Evolutionary conservation across 2,113 vertebrate species (phyloP).

Genomic region (Aegithalos caudatus): DNA sequence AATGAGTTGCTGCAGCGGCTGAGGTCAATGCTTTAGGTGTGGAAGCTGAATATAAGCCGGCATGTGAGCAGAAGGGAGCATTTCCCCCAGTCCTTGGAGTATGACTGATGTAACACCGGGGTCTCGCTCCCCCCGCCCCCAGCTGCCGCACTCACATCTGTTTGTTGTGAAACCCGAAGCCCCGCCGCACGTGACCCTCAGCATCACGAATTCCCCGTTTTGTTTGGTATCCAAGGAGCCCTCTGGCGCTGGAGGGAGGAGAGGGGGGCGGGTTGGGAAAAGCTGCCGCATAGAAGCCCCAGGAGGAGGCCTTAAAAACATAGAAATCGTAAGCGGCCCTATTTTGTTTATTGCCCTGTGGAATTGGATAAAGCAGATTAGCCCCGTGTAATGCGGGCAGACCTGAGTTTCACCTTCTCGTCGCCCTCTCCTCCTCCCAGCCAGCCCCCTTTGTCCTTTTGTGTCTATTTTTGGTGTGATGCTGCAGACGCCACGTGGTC

Average conservation of each 20-base stretch:
- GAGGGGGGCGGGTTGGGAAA: neutral
- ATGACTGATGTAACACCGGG: neutral
- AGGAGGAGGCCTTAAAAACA: neutral
- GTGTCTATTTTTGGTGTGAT: slow-evolving; percentile 77
- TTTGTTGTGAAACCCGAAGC: slow-evolving; percentile 96
- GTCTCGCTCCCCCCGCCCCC: neutral
- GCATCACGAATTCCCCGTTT: slow-evolving; percentile 72
- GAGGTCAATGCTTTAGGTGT: neutral
- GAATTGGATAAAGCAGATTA: slow-evolving; percentile 49
- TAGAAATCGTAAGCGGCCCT: neutral
- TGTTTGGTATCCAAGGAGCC: slow-evolving; percentile 81
- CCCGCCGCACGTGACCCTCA: slow-evolving; percentile 77
- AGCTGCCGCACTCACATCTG: slow-evolving; percentile 78
- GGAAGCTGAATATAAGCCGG: neutral
- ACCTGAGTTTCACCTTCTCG: slow-evolving; percentile 49
- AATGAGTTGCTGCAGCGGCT: neutral
- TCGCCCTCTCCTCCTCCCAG: slow-evolving; percentile 13
- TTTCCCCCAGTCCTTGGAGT: neutral
- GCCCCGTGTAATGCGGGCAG: slow-evolving; percentile 4
- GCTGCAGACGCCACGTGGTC: slow-evolving; percentile 74
- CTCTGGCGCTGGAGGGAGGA: neutral
- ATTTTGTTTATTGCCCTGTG: slow-evolving; percentile 17
- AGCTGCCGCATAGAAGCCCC: neutral
- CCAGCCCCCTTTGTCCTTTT: slow-evolving; percentile 68
- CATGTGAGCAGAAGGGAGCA: neutral